These are phyloP conservation scores for Diplogasteroides magnus DNA, from an alignment of 1,140 invertebrate genomes.

Conservation along the genomic window DNA sequence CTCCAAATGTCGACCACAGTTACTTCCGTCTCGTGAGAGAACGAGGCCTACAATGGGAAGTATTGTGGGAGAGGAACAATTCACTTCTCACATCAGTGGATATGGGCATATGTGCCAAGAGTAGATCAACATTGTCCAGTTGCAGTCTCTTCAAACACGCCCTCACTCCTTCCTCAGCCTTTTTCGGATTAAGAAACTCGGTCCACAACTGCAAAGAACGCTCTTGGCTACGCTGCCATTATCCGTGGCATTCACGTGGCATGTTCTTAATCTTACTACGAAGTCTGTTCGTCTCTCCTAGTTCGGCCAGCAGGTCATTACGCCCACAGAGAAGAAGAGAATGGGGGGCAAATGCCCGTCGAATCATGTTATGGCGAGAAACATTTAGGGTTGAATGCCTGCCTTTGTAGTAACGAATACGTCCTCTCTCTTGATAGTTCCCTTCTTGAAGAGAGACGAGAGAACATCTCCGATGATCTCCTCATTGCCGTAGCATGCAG, in stretches of 20 bases:
- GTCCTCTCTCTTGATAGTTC: conserved; percentile 68
- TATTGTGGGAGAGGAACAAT: background rate
- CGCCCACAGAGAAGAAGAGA: too few species aligned
- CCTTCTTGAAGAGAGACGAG: conserved; percentile 68
- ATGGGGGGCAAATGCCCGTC: too few species aligned
- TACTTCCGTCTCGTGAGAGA: background rate
- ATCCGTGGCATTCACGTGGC: too few species aligned
- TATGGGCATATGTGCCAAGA: conserved; percentile 71
- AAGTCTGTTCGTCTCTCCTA: too few species aligned
- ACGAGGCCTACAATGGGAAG: background rate
- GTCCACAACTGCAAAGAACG: too few species aligned
- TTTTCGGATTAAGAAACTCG: conserved; percentile 35
- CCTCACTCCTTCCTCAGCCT: conserved; percentile 68
- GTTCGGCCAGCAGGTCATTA: too few species aligned
- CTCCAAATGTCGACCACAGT: background rate
- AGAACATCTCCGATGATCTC: conserved; percentile 70
- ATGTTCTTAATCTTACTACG: too few species aligned
- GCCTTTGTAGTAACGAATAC: conserved; percentile 76
- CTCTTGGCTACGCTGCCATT: too few species aligned
- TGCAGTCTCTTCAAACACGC: conserved; percentile 69
- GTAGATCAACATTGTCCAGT: conserved; percentile 75
- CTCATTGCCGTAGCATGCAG: conserved; percentile 72
- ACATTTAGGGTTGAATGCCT: too few species aligned
- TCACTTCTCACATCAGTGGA: conserved; percentile 47
- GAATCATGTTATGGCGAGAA: too few species aligned